Evolutionary conservation across 1,140 invertebrate genomes (phyloP).

Genomic region (Drosophila ercepeae): DNA sequence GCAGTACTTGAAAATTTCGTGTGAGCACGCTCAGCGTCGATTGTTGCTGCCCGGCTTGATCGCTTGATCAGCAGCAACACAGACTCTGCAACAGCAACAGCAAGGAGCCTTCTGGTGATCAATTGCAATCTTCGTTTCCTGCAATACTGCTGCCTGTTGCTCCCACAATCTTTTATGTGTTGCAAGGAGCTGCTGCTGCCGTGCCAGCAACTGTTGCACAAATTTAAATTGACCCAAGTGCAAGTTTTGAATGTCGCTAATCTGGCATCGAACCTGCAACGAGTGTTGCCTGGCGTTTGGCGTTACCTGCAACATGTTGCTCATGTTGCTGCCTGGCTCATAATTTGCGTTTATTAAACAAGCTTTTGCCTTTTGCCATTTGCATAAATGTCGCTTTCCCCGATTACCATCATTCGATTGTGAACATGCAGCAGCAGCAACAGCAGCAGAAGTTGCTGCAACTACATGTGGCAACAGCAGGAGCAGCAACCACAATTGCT

Average conservation of each 20-base stretch:
- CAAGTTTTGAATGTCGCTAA: constrained; percentile 80
- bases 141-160: constrained; percentile 47
- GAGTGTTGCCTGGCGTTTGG: constrained; percentile 12
- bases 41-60: constrained; percentile 53
- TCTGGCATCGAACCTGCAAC: constrained; percentile 55
- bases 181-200: constrained; percentile 36
- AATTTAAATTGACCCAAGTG: constrained; percentile 82
- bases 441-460: neutral
- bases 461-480: constrained; percentile 6
- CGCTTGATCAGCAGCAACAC: constrained; percentile 57
- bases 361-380: constrained; percentile 63
- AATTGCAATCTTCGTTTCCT: constrained; percentile 69
- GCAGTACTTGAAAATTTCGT: constrained; percentile 81
- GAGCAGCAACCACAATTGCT: constrained; percentile 41
- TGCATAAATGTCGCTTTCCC: constrained; percentile 69
- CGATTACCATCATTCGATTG: constrained; percentile 49
- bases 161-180: constrained; percentile 72
- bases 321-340: constrained; percentile 47
- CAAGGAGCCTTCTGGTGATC: constrained; percentile 51
- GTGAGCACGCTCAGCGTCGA: constrained; percentile 80
- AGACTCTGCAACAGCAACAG: constrained; percentile 24
- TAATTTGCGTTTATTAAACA: constrained; percentile 82
- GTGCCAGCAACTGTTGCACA: constrained; percentile 72
- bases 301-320: constrained; percentile 37
- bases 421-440: constrained; percentile 12